Evolutionary conservation across 2,888 invertebrate genomes (phyloP).

Genomic region (Agonopterix alstromeriana): DNA sequence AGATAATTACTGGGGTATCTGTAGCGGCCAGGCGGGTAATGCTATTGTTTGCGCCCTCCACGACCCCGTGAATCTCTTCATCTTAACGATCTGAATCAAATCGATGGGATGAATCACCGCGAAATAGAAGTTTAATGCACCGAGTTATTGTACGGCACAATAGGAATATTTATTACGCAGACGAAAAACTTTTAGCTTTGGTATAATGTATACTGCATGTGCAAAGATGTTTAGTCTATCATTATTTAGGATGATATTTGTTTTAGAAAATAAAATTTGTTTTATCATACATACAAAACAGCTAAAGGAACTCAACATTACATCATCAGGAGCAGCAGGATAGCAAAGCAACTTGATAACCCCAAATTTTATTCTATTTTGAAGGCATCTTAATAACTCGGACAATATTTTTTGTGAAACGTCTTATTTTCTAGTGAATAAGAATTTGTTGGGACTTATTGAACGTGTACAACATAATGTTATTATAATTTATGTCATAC

Average conservation of each 20-base stretch:
- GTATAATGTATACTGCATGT: too few relatives aligned
- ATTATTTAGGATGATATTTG: neutral
- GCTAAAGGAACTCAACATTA: conserved; percentile 35
- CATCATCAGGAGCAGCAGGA: conserved; percentile 36
- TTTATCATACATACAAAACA: conserved; percentile 38
- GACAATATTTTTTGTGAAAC: conserved; percentile 59
- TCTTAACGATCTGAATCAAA: conserved; percentile 11
- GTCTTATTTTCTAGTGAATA: conserved; percentile 71
- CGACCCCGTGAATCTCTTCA: conserved; percentile 2
- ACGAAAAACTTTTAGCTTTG: too few relatives aligned
- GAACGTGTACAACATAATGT: conserved; percentile 74
- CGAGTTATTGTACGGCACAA: neutral
- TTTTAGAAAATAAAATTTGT: neutral
- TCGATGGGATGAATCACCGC: conserved; percentile 1
- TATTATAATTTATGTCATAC: conserved; percentile 76
- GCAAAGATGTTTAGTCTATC: neutral
- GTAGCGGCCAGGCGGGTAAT: conserved; percentile 23
- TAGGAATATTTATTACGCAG: neutral
- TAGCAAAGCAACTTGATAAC: conserved; percentile 32
- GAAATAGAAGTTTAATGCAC: neutral
- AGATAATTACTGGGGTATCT: conserved; percentile 33
- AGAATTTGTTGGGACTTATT: conserved; percentile 73
- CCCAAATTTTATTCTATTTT: conserved; percentile 50
- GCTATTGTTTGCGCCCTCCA: conserved; percentile 24
- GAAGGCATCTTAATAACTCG: conserved; percentile 52